Percentiles rank a stretch among this genome's conserved stretches.
phyloP scores from a whole-genome alignment of 2,888 invertebrate species.

The Synergus japonicus region DNA sequence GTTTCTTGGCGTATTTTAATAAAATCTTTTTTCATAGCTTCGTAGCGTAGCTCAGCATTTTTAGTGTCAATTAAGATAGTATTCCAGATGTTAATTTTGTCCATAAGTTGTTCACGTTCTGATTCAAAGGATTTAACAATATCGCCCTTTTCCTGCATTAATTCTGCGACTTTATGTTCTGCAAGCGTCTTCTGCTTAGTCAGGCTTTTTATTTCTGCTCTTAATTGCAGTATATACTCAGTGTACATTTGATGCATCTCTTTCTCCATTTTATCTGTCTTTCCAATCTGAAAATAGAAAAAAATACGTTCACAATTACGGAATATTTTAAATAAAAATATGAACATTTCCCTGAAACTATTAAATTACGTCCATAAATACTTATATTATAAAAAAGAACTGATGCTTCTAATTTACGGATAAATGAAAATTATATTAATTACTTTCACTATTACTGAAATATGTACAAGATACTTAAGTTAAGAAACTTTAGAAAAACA shows the following conservation, averaged over 20 bases:
- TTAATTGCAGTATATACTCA: slow-evolving; percentile 3
- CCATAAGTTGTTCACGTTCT: slow-evolving; percentile 25
- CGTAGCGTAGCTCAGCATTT: slow-evolving; percentile 31
- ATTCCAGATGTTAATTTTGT: slow-evolving; percentile 26
- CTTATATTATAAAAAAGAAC: too few relatives aligned
- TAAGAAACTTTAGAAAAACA: too few relatives aligned
- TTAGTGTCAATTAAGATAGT: not conserved
- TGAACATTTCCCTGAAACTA: too few relatives aligned
- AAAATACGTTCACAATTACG: not conserved
- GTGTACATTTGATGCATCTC: not conserved
- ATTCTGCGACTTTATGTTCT: slow-evolving; percentile 1
- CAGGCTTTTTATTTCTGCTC: not conserved
- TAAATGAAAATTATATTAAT: too few relatives aligned
- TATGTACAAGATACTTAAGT: too few relatives aligned
- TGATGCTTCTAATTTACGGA: too few relatives aligned
- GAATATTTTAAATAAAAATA: too few relatives aligned
- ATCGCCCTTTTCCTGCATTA: slow-evolving; percentile 8
- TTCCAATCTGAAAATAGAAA: slow-evolving; percentile 7
- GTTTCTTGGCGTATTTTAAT: slow-evolving; percentile 39
- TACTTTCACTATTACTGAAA: too few relatives aligned
- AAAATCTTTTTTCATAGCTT: slow-evolving; percentile 43
- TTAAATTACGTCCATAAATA: too few relatives aligned
- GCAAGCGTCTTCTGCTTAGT: not conserved
- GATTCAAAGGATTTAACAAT: not conserved
- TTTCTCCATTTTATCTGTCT: not conserved